Conservation (phyloP, 2,888 invertebrate genomes). For the Tachina grossa region DNA sequence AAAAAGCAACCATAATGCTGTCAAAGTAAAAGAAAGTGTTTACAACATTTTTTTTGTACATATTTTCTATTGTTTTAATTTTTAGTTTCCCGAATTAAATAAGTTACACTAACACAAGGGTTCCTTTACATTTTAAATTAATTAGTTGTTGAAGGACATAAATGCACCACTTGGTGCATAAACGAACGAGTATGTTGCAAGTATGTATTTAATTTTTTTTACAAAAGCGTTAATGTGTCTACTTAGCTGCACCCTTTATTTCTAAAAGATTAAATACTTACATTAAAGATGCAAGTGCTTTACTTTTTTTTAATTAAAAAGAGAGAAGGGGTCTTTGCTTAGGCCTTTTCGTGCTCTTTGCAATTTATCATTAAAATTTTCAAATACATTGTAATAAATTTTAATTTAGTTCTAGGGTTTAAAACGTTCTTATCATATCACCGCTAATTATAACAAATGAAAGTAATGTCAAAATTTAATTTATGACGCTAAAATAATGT, state of each 20-base stretch:
- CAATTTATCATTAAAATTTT: conserved; percentile 56
- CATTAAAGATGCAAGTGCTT: conserved; percentile 8
- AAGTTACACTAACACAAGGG: conserved; percentile 17
- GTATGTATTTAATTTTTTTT: conserved; percentile 48
- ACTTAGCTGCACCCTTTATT: conserved; percentile 62
- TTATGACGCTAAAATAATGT: not conserved
- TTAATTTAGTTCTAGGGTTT: not conserved
- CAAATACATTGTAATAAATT: conserved; percentile 28
- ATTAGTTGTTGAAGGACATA: conserved; percentile 10
- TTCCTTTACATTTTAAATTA: conserved; percentile 37
- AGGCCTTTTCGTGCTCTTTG: not conserved
- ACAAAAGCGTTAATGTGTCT: conserved; percentile 38
- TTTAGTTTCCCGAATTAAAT: conserved; percentile 51
- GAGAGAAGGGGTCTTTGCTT: conserved; percentile 7
- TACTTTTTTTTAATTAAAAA: not conserved
- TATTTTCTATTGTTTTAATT: conserved; percentile 11
- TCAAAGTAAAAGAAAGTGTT: not conserved
- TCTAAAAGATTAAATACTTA: not conserved
- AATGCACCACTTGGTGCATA: conserved; percentile 2
- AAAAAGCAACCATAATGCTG: conserved; percentile 24
- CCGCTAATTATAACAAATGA: conserved; percentile 53
- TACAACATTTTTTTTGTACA: not conserved
- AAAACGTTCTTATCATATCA: conserved; percentile 27
- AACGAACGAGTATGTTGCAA: conserved; percentile 25
- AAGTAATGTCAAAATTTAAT: conserved; percentile 15